These are phyloP conservation scores for Columbina picui DNA, from an alignment of 2,113 vertebrate genomes.

Conservation along the genomic window DNA sequence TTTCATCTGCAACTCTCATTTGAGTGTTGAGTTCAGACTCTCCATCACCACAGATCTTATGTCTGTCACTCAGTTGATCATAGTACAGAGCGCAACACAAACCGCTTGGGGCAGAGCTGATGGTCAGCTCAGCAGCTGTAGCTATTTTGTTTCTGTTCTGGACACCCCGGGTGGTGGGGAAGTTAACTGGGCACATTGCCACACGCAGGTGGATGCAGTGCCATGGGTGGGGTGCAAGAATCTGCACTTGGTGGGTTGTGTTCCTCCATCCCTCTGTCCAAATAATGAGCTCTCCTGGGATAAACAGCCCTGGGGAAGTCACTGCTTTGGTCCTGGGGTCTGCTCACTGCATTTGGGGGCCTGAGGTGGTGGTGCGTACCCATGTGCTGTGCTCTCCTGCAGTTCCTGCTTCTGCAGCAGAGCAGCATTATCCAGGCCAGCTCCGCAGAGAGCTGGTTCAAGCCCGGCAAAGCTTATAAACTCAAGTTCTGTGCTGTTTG, in stretches of 20 bases:
- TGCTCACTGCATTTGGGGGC: neutral
- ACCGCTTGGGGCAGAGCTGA: neutral
- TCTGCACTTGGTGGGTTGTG: neutral
- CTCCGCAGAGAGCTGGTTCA: neutral
- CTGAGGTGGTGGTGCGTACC: neutral
- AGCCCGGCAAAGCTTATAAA: neutral
- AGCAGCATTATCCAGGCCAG: neutral
- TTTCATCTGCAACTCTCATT: neutral
- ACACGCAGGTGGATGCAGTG: rapidly evolving
- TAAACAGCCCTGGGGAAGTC: neutral
- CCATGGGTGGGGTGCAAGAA: neutral
- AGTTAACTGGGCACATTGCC: neutral
- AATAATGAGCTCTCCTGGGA: neutral
- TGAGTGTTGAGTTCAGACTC: neutral
- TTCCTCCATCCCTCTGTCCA: neutral
- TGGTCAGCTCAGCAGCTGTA: neutral
- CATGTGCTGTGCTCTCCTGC: neutral
- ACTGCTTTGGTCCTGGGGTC: rapidly evolving
- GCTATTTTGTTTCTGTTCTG: neutral
- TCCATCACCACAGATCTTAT: neutral
- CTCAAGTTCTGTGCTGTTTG: neutral
- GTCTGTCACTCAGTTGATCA: neutral
- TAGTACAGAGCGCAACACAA: neutral
- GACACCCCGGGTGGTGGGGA: neutral
- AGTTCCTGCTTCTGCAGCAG: neutral